These are phyloP conservation scores for Macrocentrus cingulum DNA, from an alignment of 1,140 invertebrate genomes.

Conservation along the genomic window DNA sequence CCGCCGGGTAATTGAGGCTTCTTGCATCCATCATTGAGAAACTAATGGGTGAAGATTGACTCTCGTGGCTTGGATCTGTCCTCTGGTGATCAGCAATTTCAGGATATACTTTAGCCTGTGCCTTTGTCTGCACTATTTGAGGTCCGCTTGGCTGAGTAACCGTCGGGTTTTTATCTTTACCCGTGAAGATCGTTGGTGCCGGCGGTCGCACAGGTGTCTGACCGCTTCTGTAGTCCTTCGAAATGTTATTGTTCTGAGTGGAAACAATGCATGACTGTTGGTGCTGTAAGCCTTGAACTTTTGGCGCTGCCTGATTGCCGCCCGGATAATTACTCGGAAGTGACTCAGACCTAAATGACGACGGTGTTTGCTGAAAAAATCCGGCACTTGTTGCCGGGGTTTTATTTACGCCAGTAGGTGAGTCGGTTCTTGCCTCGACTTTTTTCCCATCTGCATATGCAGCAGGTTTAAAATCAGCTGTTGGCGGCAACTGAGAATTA, in stretches of 20 bases:
- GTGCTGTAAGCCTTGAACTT: constrained; percentile 43
- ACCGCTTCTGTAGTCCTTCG: constrained; percentile 65
- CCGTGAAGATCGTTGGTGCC: constrained; percentile 46
- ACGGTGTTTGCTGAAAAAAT: constrained; percentile 66
- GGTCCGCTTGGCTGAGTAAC: constrained; percentile 53
- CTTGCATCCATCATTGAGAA: constrained; percentile 74
- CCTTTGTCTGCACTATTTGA: constrained; percentile 66
- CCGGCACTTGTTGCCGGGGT: constrained; percentile 9
- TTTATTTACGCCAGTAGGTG: constrained; percentile 42
- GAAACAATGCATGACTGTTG: constrained; percentile 74
- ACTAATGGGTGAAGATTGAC: constrained; percentile 73
- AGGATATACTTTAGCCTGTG: constrained; percentile 70
- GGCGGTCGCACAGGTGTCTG: constrained; percentile 38
- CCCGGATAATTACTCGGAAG: constrained; percentile 43
- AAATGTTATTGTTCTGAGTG: constrained; percentile 59
- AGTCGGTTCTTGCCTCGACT: constrained; percentile 57
- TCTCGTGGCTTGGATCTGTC: constrained; percentile 63
- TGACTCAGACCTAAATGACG: constrained; percentile 54
- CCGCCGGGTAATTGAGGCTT: constrained; percentile 63
- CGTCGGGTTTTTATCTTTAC: constrained; percentile 51
- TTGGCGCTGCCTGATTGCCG: constrained; percentile 38
- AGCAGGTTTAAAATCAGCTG: constrained; percentile 49
- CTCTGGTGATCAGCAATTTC: constrained; percentile 57
- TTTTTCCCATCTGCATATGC: constrained; percentile 35
- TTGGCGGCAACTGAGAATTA: constrained; percentile 60